Evolutionary conservation across 1,140 invertebrate species (phyloP).

Genomic region (Xylocopa sonorina): DNA sequence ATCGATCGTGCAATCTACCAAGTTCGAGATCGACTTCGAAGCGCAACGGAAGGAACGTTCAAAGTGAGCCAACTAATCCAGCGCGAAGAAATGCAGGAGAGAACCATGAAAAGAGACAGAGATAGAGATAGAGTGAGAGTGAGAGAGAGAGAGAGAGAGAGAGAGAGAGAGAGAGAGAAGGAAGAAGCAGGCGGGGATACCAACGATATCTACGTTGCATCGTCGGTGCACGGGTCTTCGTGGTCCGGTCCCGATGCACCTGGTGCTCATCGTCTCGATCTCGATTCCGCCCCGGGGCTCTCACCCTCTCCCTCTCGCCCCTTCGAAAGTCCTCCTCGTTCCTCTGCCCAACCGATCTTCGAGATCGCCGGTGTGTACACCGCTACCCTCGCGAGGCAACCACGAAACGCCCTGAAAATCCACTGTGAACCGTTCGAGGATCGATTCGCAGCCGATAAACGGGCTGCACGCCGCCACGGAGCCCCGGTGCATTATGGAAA

Average conservation of each 20-base stretch:
- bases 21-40: no score
- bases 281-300: slow-evolving; percentile 66
- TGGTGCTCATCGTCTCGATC: slow-evolving; percentile 78
- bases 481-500: slow-evolving; percentile 31
- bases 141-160: not conserved
- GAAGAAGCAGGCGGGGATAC: slow-evolving; percentile 48
- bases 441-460: slow-evolving; percentile 44
- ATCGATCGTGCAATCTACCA: no score
- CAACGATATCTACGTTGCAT: slow-evolving; percentile 71
- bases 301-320: slow-evolving; percentile 40
- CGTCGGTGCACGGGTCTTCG: slow-evolving; percentile 53
- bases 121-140: no score
- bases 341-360: slow-evolving; percentile 11
- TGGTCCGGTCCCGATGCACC: slow-evolving; percentile 72
- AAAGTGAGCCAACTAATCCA: no score
- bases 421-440: slow-evolving; percentile 51
- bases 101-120: no score
- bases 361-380: slow-evolving; percentile 10
- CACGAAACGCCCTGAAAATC: slow-evolving; percentile 65
- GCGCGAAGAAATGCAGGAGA: no score
- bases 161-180: slow-evolving; percentile 9
- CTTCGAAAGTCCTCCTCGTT: not conserved
- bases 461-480: not conserved
- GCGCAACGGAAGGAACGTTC: no score
- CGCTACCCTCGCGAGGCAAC: slow-evolving; percentile 28